Evolutionary conservation across 2,113 vertebrate species (phyloP).

Genomic region (Micromys minutus): DNA sequence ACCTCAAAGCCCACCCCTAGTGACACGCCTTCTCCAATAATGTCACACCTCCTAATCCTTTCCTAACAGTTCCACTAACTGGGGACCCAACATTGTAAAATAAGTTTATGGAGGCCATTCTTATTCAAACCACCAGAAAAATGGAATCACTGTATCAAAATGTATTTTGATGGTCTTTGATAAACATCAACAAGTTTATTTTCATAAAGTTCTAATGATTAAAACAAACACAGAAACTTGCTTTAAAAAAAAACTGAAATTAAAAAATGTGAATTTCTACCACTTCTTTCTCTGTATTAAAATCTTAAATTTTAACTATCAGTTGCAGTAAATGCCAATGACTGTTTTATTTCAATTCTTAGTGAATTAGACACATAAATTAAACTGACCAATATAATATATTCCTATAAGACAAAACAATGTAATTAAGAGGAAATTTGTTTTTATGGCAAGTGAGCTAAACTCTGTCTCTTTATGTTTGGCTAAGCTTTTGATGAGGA

Average conservation of each 20-base stretch:
- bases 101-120: background rate
- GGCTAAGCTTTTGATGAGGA: background rate
- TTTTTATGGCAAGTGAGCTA: background rate
- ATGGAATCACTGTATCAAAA: background rate
- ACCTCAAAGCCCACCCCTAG: background rate
- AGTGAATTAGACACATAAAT: background rate
- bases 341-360: background rate
- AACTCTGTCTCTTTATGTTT: conserved; percentile 43
- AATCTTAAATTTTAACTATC: background rate
- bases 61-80: background rate
- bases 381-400: background rate
- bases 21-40: background rate
- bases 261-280: conserved; percentile 5
- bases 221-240: background rate
- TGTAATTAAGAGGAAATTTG: background rate
- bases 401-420: background rate
- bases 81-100: background rate
- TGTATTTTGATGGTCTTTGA: background rate
- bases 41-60: background rate
- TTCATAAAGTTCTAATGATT: background rate
- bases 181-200: conserved; percentile 10
- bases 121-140: background rate
- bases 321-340: background rate
- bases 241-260: conserved; percentile 32
- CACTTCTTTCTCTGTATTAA: background rate